Evolutionary conservation across 1,140 invertebrate species (phyloP), one percentile per base, ranked within the genome.

Genomic region (Calliphora vicina): DNA sequence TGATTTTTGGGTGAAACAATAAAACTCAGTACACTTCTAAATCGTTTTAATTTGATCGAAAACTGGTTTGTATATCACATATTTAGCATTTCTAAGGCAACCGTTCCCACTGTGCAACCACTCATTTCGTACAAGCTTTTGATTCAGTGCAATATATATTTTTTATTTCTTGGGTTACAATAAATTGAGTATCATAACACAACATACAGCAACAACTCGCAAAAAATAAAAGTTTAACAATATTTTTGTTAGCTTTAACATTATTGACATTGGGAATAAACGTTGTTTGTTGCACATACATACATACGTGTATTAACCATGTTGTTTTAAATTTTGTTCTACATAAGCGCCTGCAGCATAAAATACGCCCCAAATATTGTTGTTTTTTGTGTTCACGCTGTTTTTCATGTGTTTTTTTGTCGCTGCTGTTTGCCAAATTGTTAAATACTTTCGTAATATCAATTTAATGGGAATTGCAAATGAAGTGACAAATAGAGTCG

Each of bases 401-500:
- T 57, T 17, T n/a, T 57, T 57, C n/a, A 57, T 57, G 50, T 57
- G 15, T 57, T 17, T 57, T 57, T 57, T 17, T 57, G 50, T 57
- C n/a, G 15, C 1, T 45, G 35, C 23, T 78, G 20, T 42, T 45
- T 74, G 17, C 3, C 10, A 29, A 26, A 23, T 78, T 78, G 35
- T 78, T 78, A 43, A 67, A 78, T 35, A 35, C 35, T 35, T 35
- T 35, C 35, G n/a, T 78, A 78, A 78, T 78, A 78, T 78, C 74
- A 78, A 78, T 78, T 78, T 78, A 78, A 78, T 78, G 74, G 74
- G 74, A 78, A 78, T 78, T 78, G 74, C 74, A 78, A 78, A 78
- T 78, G 35, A 78, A 78, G 42, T 78, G 74, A 78, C 74, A 43
- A 78, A 78, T 76, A 76, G 42, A 78, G 20, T 10, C 42, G 35